phyloP scores from a whole-genome alignment of 2,888 invertebrate species.

The Athalia rosae region DNA sequence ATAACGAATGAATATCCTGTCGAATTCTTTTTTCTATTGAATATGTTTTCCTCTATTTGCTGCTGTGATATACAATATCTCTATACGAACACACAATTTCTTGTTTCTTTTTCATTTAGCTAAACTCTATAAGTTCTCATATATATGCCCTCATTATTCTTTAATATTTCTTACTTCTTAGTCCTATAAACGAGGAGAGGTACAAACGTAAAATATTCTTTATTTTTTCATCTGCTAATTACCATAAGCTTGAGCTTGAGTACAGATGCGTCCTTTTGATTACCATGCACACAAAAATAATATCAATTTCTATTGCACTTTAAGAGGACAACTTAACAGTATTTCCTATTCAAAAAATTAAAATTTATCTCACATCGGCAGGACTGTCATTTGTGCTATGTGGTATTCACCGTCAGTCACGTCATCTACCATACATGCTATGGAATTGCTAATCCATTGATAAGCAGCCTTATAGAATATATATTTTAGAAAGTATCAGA shows the following conservation, averaged over 20 bases:
- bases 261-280: conserved; percentile 51
- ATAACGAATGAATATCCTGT: background rate
- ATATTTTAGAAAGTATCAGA: no score
- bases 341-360: background rate
- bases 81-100: background rate
- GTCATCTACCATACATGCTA: background rate
- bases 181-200: conserved; percentile 59
- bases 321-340: background rate
- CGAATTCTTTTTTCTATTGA: background rate
- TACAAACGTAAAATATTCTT: conserved; percentile 63
- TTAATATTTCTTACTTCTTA: conserved; percentile 28
- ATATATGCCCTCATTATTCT: background rate
- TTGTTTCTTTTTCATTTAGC: background rate
- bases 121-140: background rate
- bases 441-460: no score
- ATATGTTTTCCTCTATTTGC: conserved; percentile 13
- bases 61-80: conserved; percentile 25
- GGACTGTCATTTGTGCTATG: conserved; percentile 54
- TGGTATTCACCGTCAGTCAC: conserved; percentile 33
- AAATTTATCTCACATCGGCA: conserved; percentile 53
- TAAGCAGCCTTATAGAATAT: no score
- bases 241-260: conserved; percentile 51
- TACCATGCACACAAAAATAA: conserved; percentile 14
- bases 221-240: conserved; percentile 23
- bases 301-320: background rate